phyloP scores from a whole-genome alignment of 1,140 invertebrate species.

The Coptotermes formosanus region DNA sequence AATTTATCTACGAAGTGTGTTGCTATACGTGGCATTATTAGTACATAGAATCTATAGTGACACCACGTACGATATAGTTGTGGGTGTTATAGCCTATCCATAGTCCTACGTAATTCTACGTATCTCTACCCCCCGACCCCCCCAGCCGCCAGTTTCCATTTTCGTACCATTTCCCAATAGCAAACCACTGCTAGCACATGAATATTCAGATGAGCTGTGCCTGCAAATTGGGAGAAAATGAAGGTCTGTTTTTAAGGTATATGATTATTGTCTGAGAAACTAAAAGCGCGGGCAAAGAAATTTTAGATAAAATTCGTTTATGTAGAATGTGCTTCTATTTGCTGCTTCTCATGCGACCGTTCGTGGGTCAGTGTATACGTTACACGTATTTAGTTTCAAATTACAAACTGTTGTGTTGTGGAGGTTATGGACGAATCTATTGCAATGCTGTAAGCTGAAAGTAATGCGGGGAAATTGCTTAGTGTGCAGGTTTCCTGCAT shows the following conservation, averaged over 20 bases:
- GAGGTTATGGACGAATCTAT: too few relatives aligned
- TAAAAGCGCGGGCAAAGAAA: background rate
- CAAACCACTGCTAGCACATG: background rate
- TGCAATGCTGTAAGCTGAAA: too few relatives aligned
- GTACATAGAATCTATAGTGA: background rate
- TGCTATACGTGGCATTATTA: background rate
- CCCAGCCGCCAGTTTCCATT: too few relatives aligned
- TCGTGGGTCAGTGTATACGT: too few relatives aligned
- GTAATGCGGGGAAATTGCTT: too few relatives aligned
- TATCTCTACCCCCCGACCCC: background rate
- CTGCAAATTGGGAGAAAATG: background rate
- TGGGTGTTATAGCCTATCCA: background rate
- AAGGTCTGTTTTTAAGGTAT: background rate
- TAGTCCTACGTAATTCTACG: background rate
- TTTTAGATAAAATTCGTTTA: background rate
- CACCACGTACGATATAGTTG: background rate
- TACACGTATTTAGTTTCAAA: too few relatives aligned
- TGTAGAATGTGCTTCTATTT: background rate
- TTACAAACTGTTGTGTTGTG: too few relatives aligned
- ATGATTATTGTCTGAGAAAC: background rate
- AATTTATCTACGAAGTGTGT: background rate
- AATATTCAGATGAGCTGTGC: background rate
- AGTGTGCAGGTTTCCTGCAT: too few relatives aligned
- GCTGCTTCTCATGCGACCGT: background rate
- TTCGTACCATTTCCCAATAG: background rate